Conservation (phyloP, 2,797 vertebrate species). For the Halcyon badia region DNA sequence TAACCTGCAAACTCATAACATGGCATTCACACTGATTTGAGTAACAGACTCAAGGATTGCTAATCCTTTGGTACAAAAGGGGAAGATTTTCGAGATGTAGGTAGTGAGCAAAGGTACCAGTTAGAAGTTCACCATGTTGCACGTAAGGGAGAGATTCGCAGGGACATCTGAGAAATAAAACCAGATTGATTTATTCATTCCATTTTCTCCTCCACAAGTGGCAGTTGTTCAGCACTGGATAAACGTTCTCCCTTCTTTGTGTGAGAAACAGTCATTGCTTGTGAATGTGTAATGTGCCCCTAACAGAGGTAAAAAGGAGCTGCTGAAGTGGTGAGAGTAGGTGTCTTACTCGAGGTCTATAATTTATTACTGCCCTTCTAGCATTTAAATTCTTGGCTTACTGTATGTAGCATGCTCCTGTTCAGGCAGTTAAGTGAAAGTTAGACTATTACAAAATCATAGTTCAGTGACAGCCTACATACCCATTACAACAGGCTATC, state of each 20-base stretch:
- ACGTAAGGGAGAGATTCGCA: not conserved
- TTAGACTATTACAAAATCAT: not conserved
- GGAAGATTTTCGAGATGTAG: not conserved
- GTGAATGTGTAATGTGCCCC: not conserved
- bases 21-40: not conserved
- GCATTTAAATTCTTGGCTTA: not conserved
- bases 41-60: not conserved
- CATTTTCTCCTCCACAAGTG: not conserved
- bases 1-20: not conserved
- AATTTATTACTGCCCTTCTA: not conserved
- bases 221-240: not conserved
- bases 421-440: not conserved
- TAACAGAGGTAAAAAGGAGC: not conserved
- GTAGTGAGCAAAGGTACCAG: not conserved
- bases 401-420: not conserved
- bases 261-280: not conserved
- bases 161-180: conserved; percentile 5
- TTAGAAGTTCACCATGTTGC: not conserved
- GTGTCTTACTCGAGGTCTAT: not conserved
- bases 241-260: not conserved
- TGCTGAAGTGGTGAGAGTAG: not conserved
- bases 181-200: not conserved
- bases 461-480: not conserved
- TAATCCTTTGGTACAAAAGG: not conserved
- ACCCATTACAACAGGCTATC: not conserved